Base-by-base conservation (phyloP, 2,888 invertebrate genomes). In the Lissonota sp. region DNA sequence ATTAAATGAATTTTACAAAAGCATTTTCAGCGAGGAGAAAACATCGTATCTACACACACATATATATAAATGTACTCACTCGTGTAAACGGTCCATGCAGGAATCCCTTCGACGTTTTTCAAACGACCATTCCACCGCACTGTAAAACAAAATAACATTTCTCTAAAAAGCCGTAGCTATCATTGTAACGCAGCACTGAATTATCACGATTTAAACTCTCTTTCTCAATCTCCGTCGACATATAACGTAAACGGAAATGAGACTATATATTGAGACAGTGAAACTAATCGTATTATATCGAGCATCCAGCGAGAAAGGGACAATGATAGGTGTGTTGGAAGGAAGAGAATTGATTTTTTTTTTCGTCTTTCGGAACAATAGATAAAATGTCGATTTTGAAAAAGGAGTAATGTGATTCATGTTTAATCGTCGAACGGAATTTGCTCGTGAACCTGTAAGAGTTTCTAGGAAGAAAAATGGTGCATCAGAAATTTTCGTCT, bases 81-180 rank as follows among this genome's bases (percentile, higher is more conserved):
- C 85, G 85, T 88, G 85, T 66, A 86, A 88, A 88, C 86, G 88
- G 86, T 91, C 89, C 90, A 88, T 87, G 86, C 86, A 90, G 87
- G 88, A 81, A 82, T 84, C 84, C 85, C 72, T 80, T 73, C 84
- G 80, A 77, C 71, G 79, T 77, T 82, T 66, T 81, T 89, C 86
- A 89, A 85, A 87, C 81, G 85, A 88, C 82, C 89, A 89, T 89
- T 84, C 85, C 89, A 83, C 74, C 66, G 26, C 26, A 79, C 83
- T 83, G 85, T 42, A 84, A 85, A 78, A 80, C 66, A 66, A 77
- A 44, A 72, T 75, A 8, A 8, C 10, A 58, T 67, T 72, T 51
- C n/a, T 12, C 44, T 12, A 64, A 60, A 16, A 16, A 49, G 62
- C 10, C 12, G 5, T 51, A n/a, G 26, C 2, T 12, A 49, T 12